Evolutionary conservation across 2,888 invertebrate species (phyloP).

Genomic region (Elysia crispata): DNA sequence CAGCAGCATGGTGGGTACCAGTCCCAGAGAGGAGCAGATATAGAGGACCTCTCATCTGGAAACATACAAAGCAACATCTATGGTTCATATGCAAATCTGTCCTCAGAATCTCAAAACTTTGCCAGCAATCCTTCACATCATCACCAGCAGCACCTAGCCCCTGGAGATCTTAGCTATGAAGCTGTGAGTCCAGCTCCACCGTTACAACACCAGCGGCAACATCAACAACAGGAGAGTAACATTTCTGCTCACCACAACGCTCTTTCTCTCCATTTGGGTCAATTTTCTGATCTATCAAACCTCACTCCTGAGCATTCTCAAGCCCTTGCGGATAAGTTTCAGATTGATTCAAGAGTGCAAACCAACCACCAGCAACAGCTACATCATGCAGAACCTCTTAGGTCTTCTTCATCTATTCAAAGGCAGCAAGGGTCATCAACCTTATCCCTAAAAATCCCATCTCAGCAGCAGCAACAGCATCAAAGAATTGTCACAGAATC

Average conservation of each 20-base stretch:
- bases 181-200: slow-evolving; percentile 70
- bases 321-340: slow-evolving; percentile 44
- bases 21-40: slow-evolving; percentile 46
- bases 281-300: slow-evolving; percentile 44
- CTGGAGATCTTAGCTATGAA: slow-evolving; percentile 65
- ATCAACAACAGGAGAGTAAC: slow-evolving; percentile 13
- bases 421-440: slow-evolving; percentile 23
- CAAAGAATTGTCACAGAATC: background rate
- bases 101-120: slow-evolving; percentile 10
- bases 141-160: background rate
- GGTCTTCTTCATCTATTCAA: slow-evolving; percentile 13
- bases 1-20: slow-evolving; percentile 21
- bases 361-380: background rate
- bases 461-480: slow-evolving; percentile 42
- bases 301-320: slow-evolving; percentile 47
- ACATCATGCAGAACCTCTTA: slow-evolving; percentile 29
- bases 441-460: slow-evolving; percentile 59
- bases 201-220: slow-evolving; percentile 53
- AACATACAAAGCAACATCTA: slow-evolving; percentile 51
- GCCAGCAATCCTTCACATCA: slow-evolving; percentile 47
- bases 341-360: too few species aligned
- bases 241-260: slow-evolving; percentile 37
- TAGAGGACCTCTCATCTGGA: slow-evolving; percentile 53
- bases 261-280: slow-evolving; percentile 37
- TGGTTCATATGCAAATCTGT: slow-evolving; percentile 49